A percentile compares a stretch with the other conserved stretches of the same genome.
These are phyloP conservation scores for Drosophila bifasciata DNA, from an alignment of 1,140 invertebrate species.

Conservation along the genomic window DNA sequence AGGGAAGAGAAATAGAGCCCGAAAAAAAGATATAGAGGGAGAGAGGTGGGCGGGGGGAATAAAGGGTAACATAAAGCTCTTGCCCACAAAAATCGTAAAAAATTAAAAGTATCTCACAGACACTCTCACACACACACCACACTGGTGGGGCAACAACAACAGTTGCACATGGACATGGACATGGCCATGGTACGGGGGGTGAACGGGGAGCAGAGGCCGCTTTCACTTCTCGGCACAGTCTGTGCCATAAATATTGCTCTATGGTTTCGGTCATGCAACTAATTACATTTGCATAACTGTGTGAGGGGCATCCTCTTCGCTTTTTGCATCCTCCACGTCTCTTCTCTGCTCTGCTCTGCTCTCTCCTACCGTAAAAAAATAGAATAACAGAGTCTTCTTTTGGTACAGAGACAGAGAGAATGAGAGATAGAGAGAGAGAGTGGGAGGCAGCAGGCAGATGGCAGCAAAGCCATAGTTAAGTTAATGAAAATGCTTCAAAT, in stretches of 20 bases:
- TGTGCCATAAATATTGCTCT: constrained; percentile 80
- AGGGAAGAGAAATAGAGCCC: constrained; percentile 10
- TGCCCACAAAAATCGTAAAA: constrained; percentile 76
- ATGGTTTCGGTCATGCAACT: constrained; percentile 79
- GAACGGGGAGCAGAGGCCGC: constrained; percentile 28
- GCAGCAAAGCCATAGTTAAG: constrained; percentile 33
- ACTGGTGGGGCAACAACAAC: constrained; percentile 43
- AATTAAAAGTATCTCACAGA: constrained; percentile 77
- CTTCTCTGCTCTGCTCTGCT: not conserved
- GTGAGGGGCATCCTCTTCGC: constrained; percentile 25
- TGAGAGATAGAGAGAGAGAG: too few species aligned
- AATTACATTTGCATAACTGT: constrained; percentile 79
- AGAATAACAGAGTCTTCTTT: not conserved
- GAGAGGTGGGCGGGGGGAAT: not conserved
- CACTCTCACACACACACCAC: constrained; percentile 43
- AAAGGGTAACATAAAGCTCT: constrained; percentile 61
- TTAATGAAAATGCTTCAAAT: constrained; percentile 58
- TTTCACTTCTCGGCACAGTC: constrained; percentile 68
- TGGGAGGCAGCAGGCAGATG: constrained; percentile 14
- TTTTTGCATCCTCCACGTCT: too few species aligned
- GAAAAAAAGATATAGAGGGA: not conserved
- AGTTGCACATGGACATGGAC: constrained; percentile 46
- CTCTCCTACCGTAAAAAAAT: constrained; percentile 12
- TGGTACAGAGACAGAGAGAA: too few species aligned
- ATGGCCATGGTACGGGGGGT: not conserved